Evolutionary conservation across 2,888 invertebrate species (phyloP).

Genomic region (Nemotelus pantherinus): DNA sequence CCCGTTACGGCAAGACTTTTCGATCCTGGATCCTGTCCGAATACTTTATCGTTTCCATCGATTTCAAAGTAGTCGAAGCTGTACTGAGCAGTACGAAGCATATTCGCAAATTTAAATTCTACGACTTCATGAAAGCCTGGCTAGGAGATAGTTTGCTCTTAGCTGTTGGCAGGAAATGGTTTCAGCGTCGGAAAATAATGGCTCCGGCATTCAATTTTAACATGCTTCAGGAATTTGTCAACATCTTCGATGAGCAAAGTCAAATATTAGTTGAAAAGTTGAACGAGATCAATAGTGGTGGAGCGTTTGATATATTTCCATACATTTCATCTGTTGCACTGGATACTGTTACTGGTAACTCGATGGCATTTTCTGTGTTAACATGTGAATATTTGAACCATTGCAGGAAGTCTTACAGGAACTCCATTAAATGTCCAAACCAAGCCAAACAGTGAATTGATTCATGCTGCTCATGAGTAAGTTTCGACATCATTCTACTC

Average conservation of each 20-base stretch:
- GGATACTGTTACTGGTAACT: conserved; percentile 59
- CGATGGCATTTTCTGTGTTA: too few relatives aligned
- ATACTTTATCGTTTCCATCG: conserved; percentile 54
- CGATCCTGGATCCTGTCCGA: conserved; percentile 65
- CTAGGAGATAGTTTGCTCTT: conserved; percentile 51
- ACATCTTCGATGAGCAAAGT: conserved; percentile 74
- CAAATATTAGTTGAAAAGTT: conserved; percentile 66
- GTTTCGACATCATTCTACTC: not conserved
- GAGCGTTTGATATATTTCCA: conserved; percentile 23
- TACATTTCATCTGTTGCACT: conserved; percentile 20
- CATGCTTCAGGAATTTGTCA: conserved; percentile 77
- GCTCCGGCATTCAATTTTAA: conserved; percentile 84
- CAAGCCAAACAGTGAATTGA: conserved; percentile 74
- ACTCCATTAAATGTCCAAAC: conserved; percentile 65
- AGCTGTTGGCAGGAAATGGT: conserved; percentile 69
- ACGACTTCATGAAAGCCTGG: conserved; percentile 52
- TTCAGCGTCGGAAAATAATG: conserved; percentile 73
- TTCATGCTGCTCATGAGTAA: conserved; percentile 75
- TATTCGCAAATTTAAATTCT: conserved; percentile 52
- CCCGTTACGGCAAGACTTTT: conserved; percentile 64
- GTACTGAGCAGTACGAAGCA: conserved; percentile 47
- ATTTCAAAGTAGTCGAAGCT: conserved; percentile 51
- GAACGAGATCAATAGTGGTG: not conserved
- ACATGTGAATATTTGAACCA: too few relatives aligned
- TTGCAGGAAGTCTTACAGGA: conserved; percentile 19